Conservation (phyloP, 2,113 vertebrate species). For the Paraplagusia blochii region DNA sequence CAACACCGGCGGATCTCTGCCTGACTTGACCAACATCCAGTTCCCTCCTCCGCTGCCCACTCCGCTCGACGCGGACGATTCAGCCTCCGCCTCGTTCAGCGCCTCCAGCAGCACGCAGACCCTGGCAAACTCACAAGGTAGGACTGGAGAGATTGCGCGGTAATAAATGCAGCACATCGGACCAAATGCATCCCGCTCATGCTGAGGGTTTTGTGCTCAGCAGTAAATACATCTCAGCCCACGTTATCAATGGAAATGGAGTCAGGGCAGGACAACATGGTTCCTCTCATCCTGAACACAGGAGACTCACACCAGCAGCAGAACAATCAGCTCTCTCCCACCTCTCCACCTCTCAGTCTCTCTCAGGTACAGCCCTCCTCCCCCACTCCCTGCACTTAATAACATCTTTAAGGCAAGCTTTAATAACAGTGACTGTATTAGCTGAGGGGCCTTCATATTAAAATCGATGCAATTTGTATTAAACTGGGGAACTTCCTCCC, state of each 20-base stretch:
- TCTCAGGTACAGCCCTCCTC: slow-evolving; percentile 78
- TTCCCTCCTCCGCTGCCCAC: slow-evolving; percentile 95
- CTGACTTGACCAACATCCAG: slow-evolving; percentile 95
- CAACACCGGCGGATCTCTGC: slow-evolving; percentile 92
- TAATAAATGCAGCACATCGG: background rate
- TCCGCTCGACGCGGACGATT: slow-evolving; percentile 89
- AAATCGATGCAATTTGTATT: background rate
- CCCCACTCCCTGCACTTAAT: background rate
- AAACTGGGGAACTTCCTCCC: background rate
- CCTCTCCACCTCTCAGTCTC: slow-evolving; percentile 83
- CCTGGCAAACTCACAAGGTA: slow-evolving; percentile 79
- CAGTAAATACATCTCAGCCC: slow-evolving; percentile 77
- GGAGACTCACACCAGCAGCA: slow-evolving; percentile 80
- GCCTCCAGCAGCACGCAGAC: slow-evolving; percentile 81
- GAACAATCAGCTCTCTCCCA: slow-evolving; percentile 81
- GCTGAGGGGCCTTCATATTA: background rate
- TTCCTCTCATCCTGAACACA: slow-evolving; percentile 79
- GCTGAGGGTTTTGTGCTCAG: slow-evolving; percentile 58
- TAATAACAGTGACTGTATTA: background rate
- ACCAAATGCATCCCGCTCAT: slow-evolving; percentile 7
- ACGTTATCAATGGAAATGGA: slow-evolving; percentile 75
- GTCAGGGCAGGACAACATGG: slow-evolving; percentile 74
- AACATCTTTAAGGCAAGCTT: background rate
- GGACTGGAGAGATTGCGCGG: background rate
- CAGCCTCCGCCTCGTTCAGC: slow-evolving; percentile 75